Evolutionary conservation across 1,140 invertebrate genomes (phyloP).

Genomic region (Doryteuthis pealeii): DNA sequence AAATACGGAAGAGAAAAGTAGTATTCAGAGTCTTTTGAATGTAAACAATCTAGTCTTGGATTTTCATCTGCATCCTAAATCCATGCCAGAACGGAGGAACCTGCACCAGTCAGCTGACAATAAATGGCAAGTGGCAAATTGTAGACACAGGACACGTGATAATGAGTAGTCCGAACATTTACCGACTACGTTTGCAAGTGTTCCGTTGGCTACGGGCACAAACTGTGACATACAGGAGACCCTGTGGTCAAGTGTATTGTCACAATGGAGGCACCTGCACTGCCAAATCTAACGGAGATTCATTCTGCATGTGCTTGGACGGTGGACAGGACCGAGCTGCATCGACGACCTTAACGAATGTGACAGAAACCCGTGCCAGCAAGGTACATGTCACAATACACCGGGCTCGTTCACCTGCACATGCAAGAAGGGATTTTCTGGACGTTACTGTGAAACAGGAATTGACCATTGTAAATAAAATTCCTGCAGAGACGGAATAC

Average conservation of each 20-base stretch:
- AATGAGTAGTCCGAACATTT: conserved; percentile 86
- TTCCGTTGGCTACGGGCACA: conserved; percentile 76
- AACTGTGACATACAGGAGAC: conserved; percentile 73
- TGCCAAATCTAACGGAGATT: conserved; percentile 77
- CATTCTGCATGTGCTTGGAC: conserved; percentile 87
- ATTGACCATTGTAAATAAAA: conserved; percentile 35
- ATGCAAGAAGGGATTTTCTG: conserved; percentile 85
- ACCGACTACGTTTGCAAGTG: conserved; percentile 89
- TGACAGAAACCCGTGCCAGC: conserved; percentile 63
- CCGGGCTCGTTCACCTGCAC: conserved; percentile 73
- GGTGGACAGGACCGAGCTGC: conserved; percentile 67
- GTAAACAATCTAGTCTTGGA: conserved; percentile 1
- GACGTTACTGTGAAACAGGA: conserved; percentile 70
- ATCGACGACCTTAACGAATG: conserved; percentile 94
- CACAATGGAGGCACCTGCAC: conserved; percentile 86
- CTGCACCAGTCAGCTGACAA: conserved; percentile 66
- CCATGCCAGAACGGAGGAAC: conserved; percentile 39
- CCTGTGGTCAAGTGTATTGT: conserved; percentile 89
- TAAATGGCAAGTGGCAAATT: conserved; percentile 72
- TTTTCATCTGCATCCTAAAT: conserved; percentile 23
- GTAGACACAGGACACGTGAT: conserved; percentile 75
- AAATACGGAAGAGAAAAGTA: too few species aligned
- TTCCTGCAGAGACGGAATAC: conserved; percentile 64
- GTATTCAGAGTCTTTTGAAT: not conserved
- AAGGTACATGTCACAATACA: conserved; percentile 50